Conservation (phyloP, 2,113 vertebrate species). For the Cavia porcellus region DNA sequence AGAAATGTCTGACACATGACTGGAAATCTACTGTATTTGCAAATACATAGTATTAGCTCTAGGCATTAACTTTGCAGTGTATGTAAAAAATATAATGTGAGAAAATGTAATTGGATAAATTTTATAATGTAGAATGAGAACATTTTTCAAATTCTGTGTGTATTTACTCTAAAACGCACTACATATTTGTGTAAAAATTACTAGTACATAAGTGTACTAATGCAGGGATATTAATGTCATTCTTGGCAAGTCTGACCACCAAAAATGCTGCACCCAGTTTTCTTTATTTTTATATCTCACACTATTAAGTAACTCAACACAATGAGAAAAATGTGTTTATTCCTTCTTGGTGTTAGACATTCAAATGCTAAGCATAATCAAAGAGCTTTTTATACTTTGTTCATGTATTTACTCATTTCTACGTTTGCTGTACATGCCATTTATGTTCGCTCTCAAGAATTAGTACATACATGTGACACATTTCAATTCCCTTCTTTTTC, state of each 20-base stretch:
- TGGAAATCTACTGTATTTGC: neutral
- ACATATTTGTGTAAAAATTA: neutral
- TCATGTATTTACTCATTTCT: neutral
- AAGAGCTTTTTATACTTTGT: neutral
- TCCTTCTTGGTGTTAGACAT: neutral
- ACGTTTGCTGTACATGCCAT: neutral
- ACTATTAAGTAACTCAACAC: neutral
- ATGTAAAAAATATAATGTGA: neutral
- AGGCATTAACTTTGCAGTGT: neutral
- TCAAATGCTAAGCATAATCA: neutral
- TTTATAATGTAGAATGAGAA: neutral
- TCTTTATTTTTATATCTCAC: neutral
- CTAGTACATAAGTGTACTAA: neutral
- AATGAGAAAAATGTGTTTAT: neutral
- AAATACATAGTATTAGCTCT: neutral
- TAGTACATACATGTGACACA: neutral
- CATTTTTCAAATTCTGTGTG: neutral
- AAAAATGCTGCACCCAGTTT: neutral
- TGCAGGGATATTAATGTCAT: neutral
- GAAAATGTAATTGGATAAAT: neutral
- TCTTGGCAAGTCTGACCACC: neutral
- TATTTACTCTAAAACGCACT: neutral
- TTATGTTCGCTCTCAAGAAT: neutral
- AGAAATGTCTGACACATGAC: neutral
- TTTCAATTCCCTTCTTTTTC: neutral